Percentiles rank a stretch among this genome's conserved stretches.
These are phyloP conservation scores for Amphipoea lucens DNA, from an alignment of 2,888 invertebrate genomes.

Conservation along the genomic window DNA sequence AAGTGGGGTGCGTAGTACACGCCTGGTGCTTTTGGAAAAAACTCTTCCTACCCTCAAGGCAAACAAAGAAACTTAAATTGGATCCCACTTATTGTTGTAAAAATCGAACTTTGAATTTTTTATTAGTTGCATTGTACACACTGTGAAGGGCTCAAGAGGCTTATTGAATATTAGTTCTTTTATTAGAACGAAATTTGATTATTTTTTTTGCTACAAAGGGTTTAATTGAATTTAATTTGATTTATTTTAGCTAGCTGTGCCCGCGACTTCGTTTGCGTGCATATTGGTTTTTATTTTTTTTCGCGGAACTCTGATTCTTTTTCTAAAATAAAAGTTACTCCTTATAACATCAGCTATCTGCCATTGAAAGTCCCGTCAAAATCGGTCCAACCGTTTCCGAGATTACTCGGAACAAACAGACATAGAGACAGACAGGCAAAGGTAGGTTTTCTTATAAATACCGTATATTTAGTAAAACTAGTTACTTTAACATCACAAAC, in stretches of 20 bases:
- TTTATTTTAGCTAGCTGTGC: neutral
- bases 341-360: too few species aligned
- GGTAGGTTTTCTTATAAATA: too few species aligned
- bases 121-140: conserved; percentile 66
- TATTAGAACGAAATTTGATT: conserved; percentile 49
- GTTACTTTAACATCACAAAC: too few species aligned
- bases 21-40: conserved; percentile 65
- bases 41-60: conserved; percentile 70
- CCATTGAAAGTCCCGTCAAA: too few species aligned
- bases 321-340: too few species aligned
- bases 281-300: too few species aligned
- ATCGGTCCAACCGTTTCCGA: too few species aligned
- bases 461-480: too few species aligned
- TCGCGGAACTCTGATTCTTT: too few species aligned
- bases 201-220: conserved; percentile 38
- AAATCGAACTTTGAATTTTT: conserved; percentile 79
- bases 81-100: conserved; percentile 74
- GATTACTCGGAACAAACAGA: too few species aligned
- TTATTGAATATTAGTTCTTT: conserved; percentile 61
- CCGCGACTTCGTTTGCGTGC: neutral
- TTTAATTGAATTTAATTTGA: conserved; percentile 42
- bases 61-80: conserved; percentile 80
- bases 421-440: too few species aligned
- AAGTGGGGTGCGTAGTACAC: conserved; percentile 68
- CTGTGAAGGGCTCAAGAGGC: conserved; percentile 60